Evolutionary conservation across 2,113 vertebrate species (phyloP), one percentile per base, ranked within the genome.

Genomic region (Orthonyx spaldingii): DNA sequence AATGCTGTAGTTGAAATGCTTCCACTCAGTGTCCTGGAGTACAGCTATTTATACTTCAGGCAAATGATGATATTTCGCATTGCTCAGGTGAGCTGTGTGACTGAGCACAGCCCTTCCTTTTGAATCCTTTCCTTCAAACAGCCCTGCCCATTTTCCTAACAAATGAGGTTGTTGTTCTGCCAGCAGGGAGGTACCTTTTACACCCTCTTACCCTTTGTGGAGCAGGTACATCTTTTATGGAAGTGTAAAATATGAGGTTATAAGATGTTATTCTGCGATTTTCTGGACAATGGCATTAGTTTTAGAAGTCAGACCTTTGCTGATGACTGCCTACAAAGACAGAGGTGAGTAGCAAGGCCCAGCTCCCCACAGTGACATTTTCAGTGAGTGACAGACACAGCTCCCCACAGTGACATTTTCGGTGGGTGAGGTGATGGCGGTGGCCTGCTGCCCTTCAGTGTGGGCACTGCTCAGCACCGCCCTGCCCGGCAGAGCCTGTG

Each of bases 361-460:
- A n/a, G n/a, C n/a, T n/a, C n/a, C n/a, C n/a, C 41, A 42, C 41
- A 14, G 41, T 42, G 41, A 42, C n/a, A n/a, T n/a, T n/a, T n/a
- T n/a, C n/a, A n/a, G n/a, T n/a, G n/a, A n/a, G n/a, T n/a, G n/a
- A 5, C 50, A 42, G 75, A 2, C 28, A 1, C 3, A 1, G 26
- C 20, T 76, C 4, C 12, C 33, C 39, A 4, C 0, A 0, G 44
- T 57, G 60, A 19, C 7, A 0, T 42, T 56, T 78, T 15, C 7
- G 20, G 65, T 13, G 5, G 41, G 46, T 27, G 84, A 50, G 69
- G 49, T 0, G 0, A 8, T 39, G 53, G 47, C 22, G 0, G 39
- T 2, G n/a, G 6, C 12, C 26, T 52, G 50, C 33, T 6, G 2
- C 37, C 42, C 27, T n/a, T 61, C 37, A 8, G 16, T 49, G 24